Evolutionary conservation across 2,113 vertebrate genomes (phyloP).

Genomic region (Heterotilapia buettikoferi): DNA sequence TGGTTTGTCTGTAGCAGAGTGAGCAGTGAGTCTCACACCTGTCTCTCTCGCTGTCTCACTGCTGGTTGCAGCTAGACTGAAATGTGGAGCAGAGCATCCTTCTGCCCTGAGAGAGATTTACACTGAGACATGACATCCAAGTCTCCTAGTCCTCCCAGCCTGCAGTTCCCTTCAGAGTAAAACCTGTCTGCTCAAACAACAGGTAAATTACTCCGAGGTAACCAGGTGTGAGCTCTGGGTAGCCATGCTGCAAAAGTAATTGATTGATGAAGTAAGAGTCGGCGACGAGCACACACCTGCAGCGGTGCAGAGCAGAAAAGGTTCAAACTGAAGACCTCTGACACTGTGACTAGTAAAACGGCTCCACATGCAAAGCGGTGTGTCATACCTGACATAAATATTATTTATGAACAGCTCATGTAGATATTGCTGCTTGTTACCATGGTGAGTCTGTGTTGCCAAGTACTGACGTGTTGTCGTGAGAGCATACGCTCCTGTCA

Average conservation of each 20-base stretch:
- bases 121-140: conserved; percentile 1
- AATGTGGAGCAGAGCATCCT: neutral
- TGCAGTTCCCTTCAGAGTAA: neutral
- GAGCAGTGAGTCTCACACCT: neutral
- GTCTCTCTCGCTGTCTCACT: neutral
- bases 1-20: neutral
- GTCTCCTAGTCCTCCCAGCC: neutral
- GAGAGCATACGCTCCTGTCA: conserved; percentile 53
- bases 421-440: conserved; percentile 50
- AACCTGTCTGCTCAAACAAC: neutral
- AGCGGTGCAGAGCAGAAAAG: neutral
- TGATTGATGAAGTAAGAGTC: conserved; percentile 42
- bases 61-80: neutral
- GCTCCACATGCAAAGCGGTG: neutral
- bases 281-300: neutral
- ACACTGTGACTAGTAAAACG: neutral
- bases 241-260: conserved; percentile 27
- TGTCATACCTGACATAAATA: conserved; percentile 22
- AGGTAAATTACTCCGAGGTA: conserved; percentile 19
- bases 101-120: neutral
- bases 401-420: conserved; percentile 14
- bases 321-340: neutral
- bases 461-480: conserved; percentile 45
- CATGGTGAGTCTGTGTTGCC: conserved; percentile 46
- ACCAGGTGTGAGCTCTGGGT: conserved; percentile 35